Percentiles rank a stretch among this genome's conserved stretches.
phyloP scores from a whole-genome alignment of 2,888 invertebrate species.

The Lordiphosa andalusiaca region DNA sequence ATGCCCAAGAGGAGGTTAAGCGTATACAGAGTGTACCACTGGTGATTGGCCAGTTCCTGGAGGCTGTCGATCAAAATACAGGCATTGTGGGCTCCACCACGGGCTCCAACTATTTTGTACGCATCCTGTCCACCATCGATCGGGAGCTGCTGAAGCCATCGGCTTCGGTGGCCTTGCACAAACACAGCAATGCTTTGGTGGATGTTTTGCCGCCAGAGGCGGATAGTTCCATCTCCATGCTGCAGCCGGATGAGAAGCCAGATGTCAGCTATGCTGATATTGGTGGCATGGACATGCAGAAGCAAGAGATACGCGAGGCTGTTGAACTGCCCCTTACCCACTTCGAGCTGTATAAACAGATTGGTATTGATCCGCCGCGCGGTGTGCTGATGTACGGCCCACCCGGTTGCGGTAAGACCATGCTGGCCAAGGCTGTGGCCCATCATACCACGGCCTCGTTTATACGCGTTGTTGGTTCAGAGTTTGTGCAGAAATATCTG shows the following conservation, averaged over 20 bases:
- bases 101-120: slow-evolving; percentile 99
- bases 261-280: slow-evolving; percentile 98
- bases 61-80: slow-evolving; percentile 99
- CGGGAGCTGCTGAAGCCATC: slow-evolving; percentile 98
- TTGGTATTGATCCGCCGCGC: slow-evolving; percentile 98
- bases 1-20: slow-evolving; percentile 99
- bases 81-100: slow-evolving; percentile 99
- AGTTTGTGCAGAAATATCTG: slow-evolving; percentile 99
- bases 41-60: slow-evolving; percentile 99
- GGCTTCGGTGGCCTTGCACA: slow-evolving; percentile 98
- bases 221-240: slow-evolving; percentile 99
- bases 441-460: slow-evolving; percentile 99
- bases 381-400: slow-evolving; percentile 99
- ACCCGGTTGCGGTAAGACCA: slow-evolving; percentile 99
- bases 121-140: slow-evolving; percentile 98
- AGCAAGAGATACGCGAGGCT: slow-evolving; percentile 99
- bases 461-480: slow-evolving; percentile 98
- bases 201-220: slow-evolving; percentile 99
- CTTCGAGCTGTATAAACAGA: slow-evolving; percentile 98
- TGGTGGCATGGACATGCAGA: slow-evolving; percentile 99
- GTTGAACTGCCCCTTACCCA: slow-evolving; percentile 99
- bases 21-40: slow-evolving; percentile 99
- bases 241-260: slow-evolving; percentile 98
- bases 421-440: slow-evolving; percentile 99
- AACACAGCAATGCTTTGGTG: slow-evolving; percentile 99